Base-by-base conservation (phyloP, 2,113 vertebrate genomes). In the Pangasianodon hypophthalmus region DNA sequence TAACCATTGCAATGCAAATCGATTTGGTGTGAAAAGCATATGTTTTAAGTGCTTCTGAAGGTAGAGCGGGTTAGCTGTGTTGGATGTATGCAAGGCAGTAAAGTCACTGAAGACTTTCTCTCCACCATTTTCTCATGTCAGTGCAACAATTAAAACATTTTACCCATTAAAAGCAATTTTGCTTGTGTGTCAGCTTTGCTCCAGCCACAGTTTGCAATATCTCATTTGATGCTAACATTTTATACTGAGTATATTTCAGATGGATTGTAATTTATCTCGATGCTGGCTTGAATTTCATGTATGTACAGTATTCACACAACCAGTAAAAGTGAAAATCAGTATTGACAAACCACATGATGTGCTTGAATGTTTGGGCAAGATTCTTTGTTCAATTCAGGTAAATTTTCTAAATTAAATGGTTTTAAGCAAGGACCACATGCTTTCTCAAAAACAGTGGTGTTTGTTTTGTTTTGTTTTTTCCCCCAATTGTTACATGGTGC, bases 61-160 rank as follows among this genome's bases (percentile, higher is more conserved):
- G 82, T 91, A 32, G 62, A n/a, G 24, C 84, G 89, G 87, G 83
- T 93, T 80, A 84, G 84, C 92, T 92, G 88, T 91, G 83, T 89
- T 88, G 86, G 77, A 90, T 58, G 85, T 90, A 92, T 86, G 82
- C 62, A 91, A 88, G 85, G 89, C 89, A 85, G 88, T 88, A 90
- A 89, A 26, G 87, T 89, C 58, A 93, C 88, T 90, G 93, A 77
- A 90, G 90, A 89, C 41, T 92, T 75, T 77, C 69, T 92, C 84
- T 79, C 87, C 85, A 91, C 85, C 71, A 26, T 73, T 88, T 87
- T 21, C 87, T 73, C 71, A 84, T 91, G 60, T 90, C 87, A 73
- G 91, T 90, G 86, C 85, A 93, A 87, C 93, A 88, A 95, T 94
- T 95, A 94, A 93, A 95, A 87, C 85, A 89, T 81, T 87, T 88